A percentile compares a stretch with the other conserved stretches of the same genome.
Conservation (phyloP, 2,113 vertebrate genomes). For the Rhynchopsitta pachyrhyncha region DNA sequence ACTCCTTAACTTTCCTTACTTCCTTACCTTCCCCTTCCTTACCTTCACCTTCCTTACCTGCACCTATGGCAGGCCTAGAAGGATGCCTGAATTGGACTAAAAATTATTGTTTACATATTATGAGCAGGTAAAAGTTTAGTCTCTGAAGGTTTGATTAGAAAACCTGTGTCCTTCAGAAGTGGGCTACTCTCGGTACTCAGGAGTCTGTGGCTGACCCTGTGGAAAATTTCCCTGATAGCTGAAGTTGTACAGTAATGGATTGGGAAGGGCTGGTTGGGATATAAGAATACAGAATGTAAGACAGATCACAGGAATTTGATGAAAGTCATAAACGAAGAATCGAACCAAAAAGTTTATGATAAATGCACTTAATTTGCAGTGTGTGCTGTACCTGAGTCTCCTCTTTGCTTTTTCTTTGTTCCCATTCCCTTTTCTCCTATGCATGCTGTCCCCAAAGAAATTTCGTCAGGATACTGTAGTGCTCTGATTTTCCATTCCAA, state of each 20-base stretch:
- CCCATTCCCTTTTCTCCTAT: neutral
- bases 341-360: neutral
- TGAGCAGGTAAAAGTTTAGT: neutral
- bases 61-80: neutral
- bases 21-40: fast-evolving
- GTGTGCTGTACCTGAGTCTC: neutral
- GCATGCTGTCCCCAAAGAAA: neutral
- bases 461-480: neutral
- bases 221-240: neutral
- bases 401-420: neutral
- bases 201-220: neutral
- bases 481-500: neutral
- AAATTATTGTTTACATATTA: neutral
- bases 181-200: fast-evolving
- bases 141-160: neutral
- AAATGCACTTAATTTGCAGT: neutral
- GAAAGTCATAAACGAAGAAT: neutral
- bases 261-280: neutral
- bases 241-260: neutral
- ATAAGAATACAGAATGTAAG: neutral
- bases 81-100: neutral
- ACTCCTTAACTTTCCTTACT: neutral
- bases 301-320: neutral
- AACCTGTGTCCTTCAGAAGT: neutral
- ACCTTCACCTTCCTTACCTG: fast-evolving